Evolutionary conservation across 2,797 vertebrate species (phyloP), one percentile per base, ranked within the genome.

Genomic region (Fratercula arctica): DNA sequence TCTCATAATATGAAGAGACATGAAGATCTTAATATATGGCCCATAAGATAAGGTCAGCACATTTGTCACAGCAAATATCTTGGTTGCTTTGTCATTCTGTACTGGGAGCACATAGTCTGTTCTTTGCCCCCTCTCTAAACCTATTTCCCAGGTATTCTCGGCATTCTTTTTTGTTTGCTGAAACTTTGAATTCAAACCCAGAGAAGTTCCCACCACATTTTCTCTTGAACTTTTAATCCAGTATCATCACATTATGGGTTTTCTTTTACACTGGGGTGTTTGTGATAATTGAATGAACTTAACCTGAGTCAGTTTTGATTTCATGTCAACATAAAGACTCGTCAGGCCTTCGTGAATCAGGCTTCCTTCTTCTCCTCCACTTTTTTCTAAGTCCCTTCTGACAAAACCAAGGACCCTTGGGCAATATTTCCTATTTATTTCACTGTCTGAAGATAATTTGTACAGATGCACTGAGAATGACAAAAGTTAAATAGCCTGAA

Each of bases 381-480:
- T 90, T 96, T 85, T 92, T 94, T 95, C 76, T 68, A 76, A 96
- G 68, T 43, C 64, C 51, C 66, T 90, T 93, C 94, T 96, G 90
- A 97, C 67, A 97, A 94, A 96, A 94, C 69, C 37, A 90, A 85
- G 82, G 80, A 67, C 78, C 88, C 84, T 78, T 72, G 74, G 92
- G 93, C 64, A 80, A 93, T 91, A 95, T 93, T 95, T 95, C 86
- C 87, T 95, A 96, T 94, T 97, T 97, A 95, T 96, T 97, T 97
- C 87, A 85, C 85, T 94, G 77, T 89, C 93, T 97, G 94, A 88
- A 96, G 82, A 84, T 97, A 96, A 98, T 97, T 96, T 96, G 93
- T 93, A 87, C 86, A 97, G 93, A 96, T 86, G 75, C 73, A 92
- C 61, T 9, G 51, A 88, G 96, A 96, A 93, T 89, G 93, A 96